A percentile compares a stretch with the other conserved stretches of the same genome.
phyloP scores from a whole-genome alignment of 23 tunicate genomes.

The Trididemnum clinides region DNA sequence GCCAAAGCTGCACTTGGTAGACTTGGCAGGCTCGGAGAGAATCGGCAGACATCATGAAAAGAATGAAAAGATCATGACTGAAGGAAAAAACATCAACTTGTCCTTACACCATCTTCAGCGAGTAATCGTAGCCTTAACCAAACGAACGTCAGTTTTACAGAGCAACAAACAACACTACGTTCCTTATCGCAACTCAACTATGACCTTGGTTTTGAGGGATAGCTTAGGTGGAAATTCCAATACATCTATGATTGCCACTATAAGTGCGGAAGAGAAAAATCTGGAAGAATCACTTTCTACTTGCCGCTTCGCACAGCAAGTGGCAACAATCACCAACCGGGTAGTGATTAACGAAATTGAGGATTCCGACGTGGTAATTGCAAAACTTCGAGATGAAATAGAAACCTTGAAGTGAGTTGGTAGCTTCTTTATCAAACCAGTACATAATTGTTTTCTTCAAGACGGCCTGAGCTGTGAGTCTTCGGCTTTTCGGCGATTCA shows the following conservation, averaged over 20 bases:
- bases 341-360: constrained; percentile 68
- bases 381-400: constrained; percentile 57
- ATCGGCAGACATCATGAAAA: constrained; percentile 70
- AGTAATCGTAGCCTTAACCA: constrained; percentile 75
- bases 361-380: constrained; percentile 67
- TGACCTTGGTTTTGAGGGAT: constrained; percentile 87
- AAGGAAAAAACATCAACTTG: constrained; percentile 89
- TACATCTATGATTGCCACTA: constrained; percentile 90
- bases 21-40: constrained; percentile 87
- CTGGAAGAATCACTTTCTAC: constrained; percentile 89
- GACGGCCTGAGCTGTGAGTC: neutral
- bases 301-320: constrained; percentile 93
- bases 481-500: neutral
- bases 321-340: constrained; percentile 68
- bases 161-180: constrained; percentile 55
- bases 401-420: constrained; percentile 25
- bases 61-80: constrained; percentile 40
- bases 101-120: constrained; percentile 94
- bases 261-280: constrained; percentile 66
- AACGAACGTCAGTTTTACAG: constrained; percentile 13
- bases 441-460: neutral
- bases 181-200: constrained; percentile 89
- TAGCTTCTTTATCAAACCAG: no score
- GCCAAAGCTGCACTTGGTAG: constrained; percentile 81
- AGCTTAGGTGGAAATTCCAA: constrained; percentile 89